Conservation (phyloP, 2,113 vertebrate species). For the Hiodon alosoides region DNA sequence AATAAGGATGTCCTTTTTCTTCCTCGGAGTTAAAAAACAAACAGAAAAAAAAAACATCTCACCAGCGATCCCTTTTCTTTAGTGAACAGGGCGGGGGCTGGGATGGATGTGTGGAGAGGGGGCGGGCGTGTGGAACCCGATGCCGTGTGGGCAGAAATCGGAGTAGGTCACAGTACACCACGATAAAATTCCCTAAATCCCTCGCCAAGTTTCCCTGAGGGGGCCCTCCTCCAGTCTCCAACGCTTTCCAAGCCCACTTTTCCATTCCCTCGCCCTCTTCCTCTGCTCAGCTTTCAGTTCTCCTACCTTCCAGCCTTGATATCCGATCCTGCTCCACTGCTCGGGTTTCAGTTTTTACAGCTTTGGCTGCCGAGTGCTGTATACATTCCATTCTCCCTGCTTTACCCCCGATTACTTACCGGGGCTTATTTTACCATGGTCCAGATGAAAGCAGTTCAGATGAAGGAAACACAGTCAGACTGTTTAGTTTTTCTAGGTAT, state of each 20-base stretch:
- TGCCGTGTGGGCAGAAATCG: constrained; percentile 81
- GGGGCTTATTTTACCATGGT: constrained; percentile 91
- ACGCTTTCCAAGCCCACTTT: constrained; percentile 79
- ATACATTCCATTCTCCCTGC: constrained; percentile 98
- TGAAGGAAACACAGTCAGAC: constrained; percentile 91
- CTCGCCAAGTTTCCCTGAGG: constrained; percentile 91
- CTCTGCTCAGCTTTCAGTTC: constrained; percentile 76
- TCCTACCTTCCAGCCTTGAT: constrained; percentile 97
- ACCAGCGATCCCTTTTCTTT: constrained; percentile 65
- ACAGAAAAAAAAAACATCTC: constrained; percentile 47
- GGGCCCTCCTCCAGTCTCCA: constrained; percentile 67
- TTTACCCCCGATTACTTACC: constrained; percentile 85
- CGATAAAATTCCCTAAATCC: constrained; percentile 97
- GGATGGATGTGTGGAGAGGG: constrained; percentile 41
- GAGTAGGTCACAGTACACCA: constrained; percentile 97
- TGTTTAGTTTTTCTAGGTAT: constrained; percentile 77
- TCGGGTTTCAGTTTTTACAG: constrained; percentile 99
- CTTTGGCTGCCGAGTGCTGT: constrained; percentile 90
- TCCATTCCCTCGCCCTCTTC: constrained; percentile 65
- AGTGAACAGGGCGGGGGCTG: constrained; percentile 43
- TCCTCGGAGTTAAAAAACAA: constrained; percentile 42
- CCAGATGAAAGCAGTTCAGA: constrained; percentile 91
- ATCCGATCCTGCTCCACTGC: constrained; percentile 80
- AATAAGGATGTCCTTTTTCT: constrained; percentile 65
- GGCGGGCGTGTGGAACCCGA: constrained; percentile 71